A percentile compares a stretch with the other conserved stretches of the same genome.
phyloP scores from a whole-genome alignment of 2,113 vertebrate genomes.

The Cynoglossus semilaevis region DNA sequence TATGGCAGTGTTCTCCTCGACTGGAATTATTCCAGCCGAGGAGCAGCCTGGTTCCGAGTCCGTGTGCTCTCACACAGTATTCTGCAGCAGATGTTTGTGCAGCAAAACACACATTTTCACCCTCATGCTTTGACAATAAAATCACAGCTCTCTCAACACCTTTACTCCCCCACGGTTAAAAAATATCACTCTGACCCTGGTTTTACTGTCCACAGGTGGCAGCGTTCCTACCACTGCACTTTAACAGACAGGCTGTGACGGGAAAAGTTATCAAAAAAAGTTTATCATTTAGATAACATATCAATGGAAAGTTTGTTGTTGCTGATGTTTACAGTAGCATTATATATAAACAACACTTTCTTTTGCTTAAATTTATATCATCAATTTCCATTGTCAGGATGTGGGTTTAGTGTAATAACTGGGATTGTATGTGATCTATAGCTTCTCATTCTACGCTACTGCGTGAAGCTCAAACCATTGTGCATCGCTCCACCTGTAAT shows the following conservation, averaged over 20 bases:
- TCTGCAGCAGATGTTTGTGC: constrained; percentile 8
- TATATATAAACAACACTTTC: constrained; percentile 11
- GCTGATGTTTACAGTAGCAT: constrained; percentile 16
- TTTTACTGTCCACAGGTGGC: constrained; percentile 31
- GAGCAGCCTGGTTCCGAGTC: not conserved
- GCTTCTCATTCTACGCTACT: constrained; percentile 6
- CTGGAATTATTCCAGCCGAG: constrained; percentile 7
- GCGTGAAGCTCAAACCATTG: not conserved
- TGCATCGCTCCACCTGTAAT: constrained; percentile 4
- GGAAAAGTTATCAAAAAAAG: too few relatives aligned
- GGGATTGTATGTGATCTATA: not conserved
- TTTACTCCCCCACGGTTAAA: constrained; percentile 2
- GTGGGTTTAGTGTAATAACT: too few relatives aligned
- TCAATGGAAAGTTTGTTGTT: not conserved
- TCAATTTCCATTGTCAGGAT: constrained; percentile 4
- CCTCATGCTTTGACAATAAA: constrained; percentile 41
- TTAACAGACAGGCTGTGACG: not conserved
- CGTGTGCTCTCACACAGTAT: not conserved
- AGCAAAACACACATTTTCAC: not conserved
- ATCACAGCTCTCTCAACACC: constrained; percentile 34
- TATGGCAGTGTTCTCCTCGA: constrained; percentile 34
- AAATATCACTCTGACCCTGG: constrained; percentile 25
- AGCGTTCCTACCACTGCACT: constrained; percentile 11
- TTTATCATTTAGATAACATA: too few relatives aligned
- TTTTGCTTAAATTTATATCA: constrained; percentile 5